Conservation (phyloP, 2,888 invertebrate genomes). For the Orthonevra nobilis region DNA sequence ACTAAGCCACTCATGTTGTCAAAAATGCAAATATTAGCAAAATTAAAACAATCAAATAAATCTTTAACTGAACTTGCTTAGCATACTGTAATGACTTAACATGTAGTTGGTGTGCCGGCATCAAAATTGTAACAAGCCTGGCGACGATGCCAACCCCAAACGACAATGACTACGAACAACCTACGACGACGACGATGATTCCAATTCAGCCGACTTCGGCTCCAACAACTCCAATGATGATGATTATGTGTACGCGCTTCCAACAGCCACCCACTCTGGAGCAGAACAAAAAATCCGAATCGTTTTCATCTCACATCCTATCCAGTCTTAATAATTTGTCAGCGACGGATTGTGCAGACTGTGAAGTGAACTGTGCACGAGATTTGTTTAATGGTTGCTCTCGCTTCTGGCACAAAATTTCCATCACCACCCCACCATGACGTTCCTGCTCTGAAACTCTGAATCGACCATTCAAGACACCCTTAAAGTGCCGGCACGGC, state of each 20-base stretch:
- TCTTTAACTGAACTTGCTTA: conserved; percentile 37
- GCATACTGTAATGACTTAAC: conserved; percentile 42
- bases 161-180: conserved; percentile 50
- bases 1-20: no score
- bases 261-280: conserved; percentile 34
- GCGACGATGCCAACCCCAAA: conserved; percentile 42
- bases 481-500: conserved; percentile 61
- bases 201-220: conserved; percentile 40
- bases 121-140: conserved; percentile 58
- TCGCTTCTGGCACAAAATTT: conserved; percentile 71
- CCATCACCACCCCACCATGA: conserved; percentile 45
- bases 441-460: conserved; percentile 6
- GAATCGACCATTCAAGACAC: conserved; percentile 42
- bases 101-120: conserved; percentile 43
- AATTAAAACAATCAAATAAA: no score
- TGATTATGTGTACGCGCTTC: conserved; percentile 52
- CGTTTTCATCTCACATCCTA: conserved; percentile 71
- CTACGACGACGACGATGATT: conserved; percentile 45
- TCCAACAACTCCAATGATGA: conserved; percentile 31
- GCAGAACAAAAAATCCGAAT: conserved; percentile 55
- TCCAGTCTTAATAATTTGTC: conserved; percentile 72
- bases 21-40: no score
- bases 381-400: conserved; percentile 73
- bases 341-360: conserved; percentile 73
- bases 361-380: conserved; percentile 73